These are phyloP conservation scores for Heliopora coerulea DNA, from an alignment of 92 coral and sea anemone species.

Conservation along the genomic window DNA sequence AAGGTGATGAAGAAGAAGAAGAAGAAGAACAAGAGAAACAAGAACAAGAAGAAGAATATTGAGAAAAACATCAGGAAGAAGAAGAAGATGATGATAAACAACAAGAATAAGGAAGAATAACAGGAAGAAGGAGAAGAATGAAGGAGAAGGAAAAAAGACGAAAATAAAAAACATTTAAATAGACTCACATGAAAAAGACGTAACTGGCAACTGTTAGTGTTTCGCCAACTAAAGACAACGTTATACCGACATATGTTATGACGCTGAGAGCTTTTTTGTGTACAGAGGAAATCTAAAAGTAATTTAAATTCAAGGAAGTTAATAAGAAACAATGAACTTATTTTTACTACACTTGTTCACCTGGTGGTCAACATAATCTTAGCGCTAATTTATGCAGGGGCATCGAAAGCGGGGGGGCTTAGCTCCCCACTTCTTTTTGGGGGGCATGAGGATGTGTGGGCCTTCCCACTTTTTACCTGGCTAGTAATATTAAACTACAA, in stretches of 20 bases:
- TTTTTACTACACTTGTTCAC: too few relatives aligned
- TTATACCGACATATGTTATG: conserved; percentile 83
- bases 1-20: not conserved
- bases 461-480: too few relatives aligned
- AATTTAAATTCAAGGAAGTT: not conserved
- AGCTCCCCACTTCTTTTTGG: too few relatives aligned
- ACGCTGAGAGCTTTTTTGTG: conserved; percentile 73
- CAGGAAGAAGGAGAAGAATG: not conserved
- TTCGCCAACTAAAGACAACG: conserved; percentile 80
- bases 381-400: too few relatives aligned
- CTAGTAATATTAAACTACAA: too few relatives aligned
- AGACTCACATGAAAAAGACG: conserved; percentile 64
- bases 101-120: not conserved
- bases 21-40: conserved; percentile 1
- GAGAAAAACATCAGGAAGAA: not conserved
- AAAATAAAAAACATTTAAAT: not conserved
- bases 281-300: conserved; percentile 21
- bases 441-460: too few relatives aligned
- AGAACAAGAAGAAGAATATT: not conserved
- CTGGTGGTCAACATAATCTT: too few relatives aligned
- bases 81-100: not conserved
- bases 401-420: too few relatives aligned
- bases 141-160: not conserved
- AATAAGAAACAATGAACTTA: not conserved
- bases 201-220: conserved; percentile 64